These are phyloP conservation scores for Bubalus kerabau DNA, from an alignment of 2,113 vertebrate species.

Conservation along the genomic window DNA sequence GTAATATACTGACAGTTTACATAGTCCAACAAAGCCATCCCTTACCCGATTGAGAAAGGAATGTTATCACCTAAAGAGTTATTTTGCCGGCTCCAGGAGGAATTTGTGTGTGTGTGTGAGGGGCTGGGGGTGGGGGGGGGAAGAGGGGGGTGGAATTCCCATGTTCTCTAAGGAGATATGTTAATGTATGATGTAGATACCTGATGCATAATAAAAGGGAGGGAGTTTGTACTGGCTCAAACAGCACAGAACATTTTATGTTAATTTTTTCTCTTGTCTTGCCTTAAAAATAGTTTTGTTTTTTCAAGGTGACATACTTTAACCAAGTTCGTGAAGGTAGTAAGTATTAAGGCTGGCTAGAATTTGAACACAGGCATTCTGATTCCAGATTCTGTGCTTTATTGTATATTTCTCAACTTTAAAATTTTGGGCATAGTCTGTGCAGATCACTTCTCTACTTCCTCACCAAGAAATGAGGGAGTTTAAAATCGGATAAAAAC, in stretches of 20 bases:
- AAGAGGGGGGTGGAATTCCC: accelerated
- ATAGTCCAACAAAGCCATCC: not conserved
- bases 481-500: not conserved
- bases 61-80: not conserved
- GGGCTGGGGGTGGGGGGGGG: accelerated
- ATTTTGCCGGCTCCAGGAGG: not conserved
- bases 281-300: not conserved
- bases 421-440: not conserved
- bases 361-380: not conserved
- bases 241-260: not conserved
- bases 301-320: not conserved
- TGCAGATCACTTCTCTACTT: not conserved
- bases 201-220: not conserved
- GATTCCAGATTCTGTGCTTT: not conserved
- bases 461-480: not conserved
- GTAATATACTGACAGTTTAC: not conserved
- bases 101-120: not conserved
- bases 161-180: not conserved
- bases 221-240: not conserved
- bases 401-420: not conserved
- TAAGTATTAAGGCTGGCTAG: not conserved
- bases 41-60: not conserved
- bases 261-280: not conserved
- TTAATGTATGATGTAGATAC: not conserved
- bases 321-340: not conserved